phyloP scores from a whole-genome alignment of 2,113 vertebrate genomes.

The Megaceryle maxima region DNA sequence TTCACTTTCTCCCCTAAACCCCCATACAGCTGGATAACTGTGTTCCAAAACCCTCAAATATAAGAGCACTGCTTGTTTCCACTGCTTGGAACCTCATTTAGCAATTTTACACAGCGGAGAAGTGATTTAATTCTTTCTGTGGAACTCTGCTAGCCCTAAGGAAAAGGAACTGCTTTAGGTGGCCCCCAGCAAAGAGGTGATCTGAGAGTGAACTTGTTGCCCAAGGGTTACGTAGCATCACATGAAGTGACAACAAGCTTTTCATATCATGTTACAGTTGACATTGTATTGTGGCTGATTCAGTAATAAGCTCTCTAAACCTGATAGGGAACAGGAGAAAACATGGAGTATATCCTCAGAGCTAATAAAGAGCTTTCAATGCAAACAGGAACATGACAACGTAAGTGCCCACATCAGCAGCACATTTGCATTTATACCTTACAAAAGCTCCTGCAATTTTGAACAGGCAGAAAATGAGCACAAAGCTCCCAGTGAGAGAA shows the following conservation, averaged over 20 bases:
- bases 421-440: background rate
- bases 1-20: background rate
- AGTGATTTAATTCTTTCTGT: background rate
- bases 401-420: background rate
- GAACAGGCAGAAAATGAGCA: background rate
- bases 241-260: background rate
- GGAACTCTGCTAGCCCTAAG: background rate
- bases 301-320: background rate
- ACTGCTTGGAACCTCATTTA: background rate
- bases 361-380: background rate
- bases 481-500: background rate
- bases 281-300: background rate
- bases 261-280: background rate
- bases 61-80: background rate
- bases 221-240: background rate
- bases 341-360: background rate
- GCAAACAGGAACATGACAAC: rapidly evolving
- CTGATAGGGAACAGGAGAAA: background rate
- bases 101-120: background rate
- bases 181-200: background rate
- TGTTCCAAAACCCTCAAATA: background rate
- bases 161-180: background rate
- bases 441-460: background rate
- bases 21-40: background rate
- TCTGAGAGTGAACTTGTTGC: background rate